Base-by-base conservation (phyloP, 53 echinoderm and acorn worm genomes). In the Actinopyga echinites region DNA sequence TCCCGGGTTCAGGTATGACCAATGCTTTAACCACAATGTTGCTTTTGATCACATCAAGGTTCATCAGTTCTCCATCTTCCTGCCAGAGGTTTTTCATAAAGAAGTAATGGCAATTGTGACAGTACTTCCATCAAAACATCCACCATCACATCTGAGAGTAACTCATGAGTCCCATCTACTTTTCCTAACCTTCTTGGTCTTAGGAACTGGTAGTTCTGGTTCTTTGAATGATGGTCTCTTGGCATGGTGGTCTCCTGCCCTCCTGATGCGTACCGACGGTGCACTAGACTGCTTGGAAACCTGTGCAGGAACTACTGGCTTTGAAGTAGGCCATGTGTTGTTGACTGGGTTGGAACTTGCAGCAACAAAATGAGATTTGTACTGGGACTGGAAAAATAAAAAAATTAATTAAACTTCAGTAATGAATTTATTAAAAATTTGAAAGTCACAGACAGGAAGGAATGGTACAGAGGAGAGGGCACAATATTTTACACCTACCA, bases 351-450 rank as follows among this genome's bases (percentile, higher is more conserved):
- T 74, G 42, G 94, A 75, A 56, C 87, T 89, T 74, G 97, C 95
- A 58, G 92, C 92, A 57, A 91, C 87, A 78, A 97, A 97, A 59
- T 97, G 97, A 30, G 90, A 87, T 86, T 94, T 95, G 87, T 90
- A 97, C 89, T 97, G 97, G 28, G 91, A 63, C 94, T 97, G 85
- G 13, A 69, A 45, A 64, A 23, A 12, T 59, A 25, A 71, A 79
- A 80, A 7, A 56, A 56, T 21, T 8, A 30, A 9, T 8, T 11
- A 44, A 8, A 40, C 4, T 40, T 4, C 17, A 15, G 49, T 13
- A 15, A 49, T 0, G 0, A 17, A 49, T 5, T 49, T 15, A 49
- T 6, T 49, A 17, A 17, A 15, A 1, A 1, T 44, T 49, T 13
- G 17, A 1, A 49, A 15, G 49, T 49, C 49, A 15, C 1, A n/a